Conservation (phyloP, 2,797 vertebrate species). For the Salmo trutta region DNA sequence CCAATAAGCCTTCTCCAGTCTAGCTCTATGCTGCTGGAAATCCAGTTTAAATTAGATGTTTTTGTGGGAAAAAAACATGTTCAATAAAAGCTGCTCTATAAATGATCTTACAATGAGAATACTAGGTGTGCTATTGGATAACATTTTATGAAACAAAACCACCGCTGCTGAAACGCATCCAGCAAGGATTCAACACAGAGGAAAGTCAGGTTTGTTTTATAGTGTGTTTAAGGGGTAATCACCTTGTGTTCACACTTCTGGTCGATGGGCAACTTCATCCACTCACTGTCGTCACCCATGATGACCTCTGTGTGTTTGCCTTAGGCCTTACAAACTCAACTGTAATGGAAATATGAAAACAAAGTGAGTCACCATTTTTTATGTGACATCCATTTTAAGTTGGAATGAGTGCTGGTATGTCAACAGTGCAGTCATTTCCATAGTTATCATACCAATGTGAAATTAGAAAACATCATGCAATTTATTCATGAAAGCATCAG, state of each 20-base stretch:
- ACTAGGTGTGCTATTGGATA: background rate
- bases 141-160: background rate
- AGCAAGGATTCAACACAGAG: background rate
- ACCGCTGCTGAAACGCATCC: background rate
- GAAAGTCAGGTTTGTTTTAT: background rate
- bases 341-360: constrained; percentile 38
- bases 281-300: constrained; percentile 98
- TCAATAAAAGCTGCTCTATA: background rate
- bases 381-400: background rate
- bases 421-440: background rate
- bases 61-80: background rate
- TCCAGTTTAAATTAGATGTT: background rate
- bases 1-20: background rate
- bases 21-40: background rate
- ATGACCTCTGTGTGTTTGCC: constrained; percentile 55
- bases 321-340: constrained; percentile 51
- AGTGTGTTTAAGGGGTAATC: constrained; percentile 26
- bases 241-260: constrained; percentile 99
- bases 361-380: background rate
- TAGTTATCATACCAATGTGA: background rate
- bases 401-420: background rate
- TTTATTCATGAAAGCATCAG: background rate
- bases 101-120: background rate
- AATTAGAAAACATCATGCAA: background rate
- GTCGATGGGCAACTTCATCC: constrained; percentile 96